Conservation (phyloP, 2,797 vertebrate species). For the Poeciliopsis presidionis region DNA sequence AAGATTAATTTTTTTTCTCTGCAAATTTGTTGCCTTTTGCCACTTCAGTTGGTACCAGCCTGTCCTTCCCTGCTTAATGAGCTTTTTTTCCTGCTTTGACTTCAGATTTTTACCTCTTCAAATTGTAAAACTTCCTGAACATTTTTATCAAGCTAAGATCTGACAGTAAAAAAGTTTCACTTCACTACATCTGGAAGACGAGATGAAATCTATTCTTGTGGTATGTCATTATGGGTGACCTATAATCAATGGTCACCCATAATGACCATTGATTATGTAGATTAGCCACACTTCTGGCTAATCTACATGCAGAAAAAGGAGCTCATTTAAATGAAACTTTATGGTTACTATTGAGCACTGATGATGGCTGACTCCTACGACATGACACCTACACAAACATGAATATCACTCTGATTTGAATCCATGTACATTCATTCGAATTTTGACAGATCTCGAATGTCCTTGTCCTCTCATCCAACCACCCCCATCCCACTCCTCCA, state of each 20-base stretch:
- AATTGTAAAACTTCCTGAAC: background rate
- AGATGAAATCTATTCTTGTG: background rate
- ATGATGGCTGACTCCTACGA: background rate
- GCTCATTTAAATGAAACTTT: background rate
- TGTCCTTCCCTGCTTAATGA: background rate
- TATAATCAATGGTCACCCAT: background rate
- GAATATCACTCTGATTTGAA: background rate
- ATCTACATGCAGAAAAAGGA: background rate
- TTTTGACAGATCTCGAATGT: background rate
- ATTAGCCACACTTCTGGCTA: background rate
- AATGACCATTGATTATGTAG: no score
- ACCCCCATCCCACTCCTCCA: background rate
- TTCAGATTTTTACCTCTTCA: background rate
- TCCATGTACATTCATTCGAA: background rate
- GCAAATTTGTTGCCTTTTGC: background rate
- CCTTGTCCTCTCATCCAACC: background rate
- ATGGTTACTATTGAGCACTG: background rate
- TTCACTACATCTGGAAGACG: background rate
- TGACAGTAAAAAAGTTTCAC: background rate
- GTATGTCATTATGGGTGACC: background rate
- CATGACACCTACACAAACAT: background rate
- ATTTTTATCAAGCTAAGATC: background rate
- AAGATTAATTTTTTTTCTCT: background rate
- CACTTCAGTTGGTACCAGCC: background rate
- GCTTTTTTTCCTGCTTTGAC: background rate